Evolutionary conservation across 2,888 invertebrate genomes (phyloP).

Genomic region (Pycnomerus fuliginosus): DNA sequence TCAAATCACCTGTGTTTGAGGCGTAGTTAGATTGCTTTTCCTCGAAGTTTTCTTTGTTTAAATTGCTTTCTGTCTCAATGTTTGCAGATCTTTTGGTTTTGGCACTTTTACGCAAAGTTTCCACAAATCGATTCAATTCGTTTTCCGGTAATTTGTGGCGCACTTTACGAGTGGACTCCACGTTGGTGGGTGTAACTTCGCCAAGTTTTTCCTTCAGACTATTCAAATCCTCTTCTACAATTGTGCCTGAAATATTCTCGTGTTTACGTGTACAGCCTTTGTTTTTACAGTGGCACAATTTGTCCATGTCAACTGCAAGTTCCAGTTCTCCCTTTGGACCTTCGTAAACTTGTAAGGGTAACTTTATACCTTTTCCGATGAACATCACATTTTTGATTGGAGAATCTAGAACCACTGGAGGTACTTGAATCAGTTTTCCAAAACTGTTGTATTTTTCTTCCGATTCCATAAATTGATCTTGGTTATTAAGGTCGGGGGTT

Average conservation of each 20-base stretch:
- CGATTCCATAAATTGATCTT: not conserved
- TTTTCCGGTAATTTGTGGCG: not conserved
- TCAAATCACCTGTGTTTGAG: too few species aligned
- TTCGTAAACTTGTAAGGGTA: conserved; percentile 46
- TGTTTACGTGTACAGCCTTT: conserved; percentile 33
- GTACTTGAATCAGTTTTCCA: conserved; percentile 10
- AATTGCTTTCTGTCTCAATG: not conserved
- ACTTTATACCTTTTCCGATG: conserved; percentile 46
- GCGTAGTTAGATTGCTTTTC: too few species aligned
- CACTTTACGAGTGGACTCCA: not conserved
- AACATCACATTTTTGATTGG: conserved; percentile 39
- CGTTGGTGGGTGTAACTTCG: not conserved
- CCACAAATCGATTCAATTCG: too few species aligned
- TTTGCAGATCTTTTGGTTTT: not conserved
- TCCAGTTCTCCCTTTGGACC: conserved; percentile 44
- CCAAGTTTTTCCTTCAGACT: too few species aligned
- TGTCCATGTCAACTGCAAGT: conserved; percentile 47
- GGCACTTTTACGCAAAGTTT: not conserved
- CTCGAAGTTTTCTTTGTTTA: not conserved
- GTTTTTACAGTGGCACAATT: conserved; percentile 45
- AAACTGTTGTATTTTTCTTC: conserved; percentile 8
- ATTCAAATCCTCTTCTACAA: too few species aligned
- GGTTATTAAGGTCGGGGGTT: not conserved
- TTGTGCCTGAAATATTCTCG: too few species aligned
- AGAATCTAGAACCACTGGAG: conserved; percentile 1